Evolutionary conservation across 2,113 vertebrate species (phyloP), one percentile per base, ranked within the genome.

Genomic region (Amphiprion percula): DNA sequence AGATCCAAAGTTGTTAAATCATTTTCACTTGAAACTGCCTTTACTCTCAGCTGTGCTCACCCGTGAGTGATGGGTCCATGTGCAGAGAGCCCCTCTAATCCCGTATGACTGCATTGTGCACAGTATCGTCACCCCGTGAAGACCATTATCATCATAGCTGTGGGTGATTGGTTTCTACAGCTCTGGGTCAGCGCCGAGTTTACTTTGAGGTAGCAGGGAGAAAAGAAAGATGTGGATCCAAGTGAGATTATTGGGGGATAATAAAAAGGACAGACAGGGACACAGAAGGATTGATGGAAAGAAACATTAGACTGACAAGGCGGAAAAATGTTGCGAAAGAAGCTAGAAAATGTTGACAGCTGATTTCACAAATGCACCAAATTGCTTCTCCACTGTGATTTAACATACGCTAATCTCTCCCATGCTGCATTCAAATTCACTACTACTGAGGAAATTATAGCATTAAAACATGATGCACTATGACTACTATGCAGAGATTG

Each of bases 41-140:
- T 74, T 69, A 61, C 78, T 56, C 74, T 87, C 83, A 83, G 83
- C 82, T 89, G 82, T 91, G 82, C 68, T 85, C 69, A 56, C 65
- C n/a, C 75, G 0, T 91, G 91, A 91, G 73, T 88, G 89, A 91
- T 89, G 74, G 87, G 63, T 69, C 88, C 91, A 86, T 88, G 91
- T 92, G 89, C 74, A 46, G 71, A 46, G 71, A 23, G 62, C 64
- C 14, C 52, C 2, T 59, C 85, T 80, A 87, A 93, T 87, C 86
- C 88, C 83, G 72, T 53, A 79, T 70, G 87, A 84, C 82, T 82
- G 80, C 84, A 75, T 6, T 75, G 83, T 64, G 74, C 39, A 10
- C 71, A 44, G 60, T 59, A 66, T 81, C 72, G 61, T 65, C 49
- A 56, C 75, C 72, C 82, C 70, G 49, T 88, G 89, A 89, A 90